Evolutionary conservation across 37 sponge, comb jelly and placozoan genomes (phyloP), one percentile per base, ranked within the genome.

Genomic region (Hexactinellida sp.): DNA sequence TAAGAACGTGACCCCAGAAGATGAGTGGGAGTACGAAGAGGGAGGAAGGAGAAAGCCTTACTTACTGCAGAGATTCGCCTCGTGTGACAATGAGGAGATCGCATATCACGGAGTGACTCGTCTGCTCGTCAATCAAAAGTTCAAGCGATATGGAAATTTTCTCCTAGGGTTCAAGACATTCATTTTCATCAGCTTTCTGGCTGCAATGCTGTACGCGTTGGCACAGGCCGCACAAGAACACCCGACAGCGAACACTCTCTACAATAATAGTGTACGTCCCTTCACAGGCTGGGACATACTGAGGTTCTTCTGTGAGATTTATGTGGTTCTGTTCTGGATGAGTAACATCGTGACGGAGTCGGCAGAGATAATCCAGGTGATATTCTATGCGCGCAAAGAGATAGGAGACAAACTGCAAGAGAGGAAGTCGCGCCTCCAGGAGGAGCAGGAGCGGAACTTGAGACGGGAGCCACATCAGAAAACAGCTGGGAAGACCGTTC

Each of bases 11-110:
- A 63, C 76, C 25, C 76, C 76, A 7, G 76, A 63, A 32, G 76
- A 63, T 28, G 76, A 63, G 5, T 63, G 76, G 76, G 76, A 63
- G 34, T 63, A 63, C 13, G 76, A 63, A 63, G 76, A 63, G 3
- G 76, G 30, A 23, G 76, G 76, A n/a, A 63, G 76, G 76, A 63
- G 76, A n/a, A 63, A 28, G 30, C 76, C 76, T 63, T 63, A 63
- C 13, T 63, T 63, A 28, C 76, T 63, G 3, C 76, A 63, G 30
- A 10, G 76, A 10, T 63, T 63, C 30, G 76, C 76, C 13, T 63
- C 76, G 13, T 25, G 76, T 63, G 76, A 63, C 76, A 63, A 63
- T 63, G 76, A 63, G 13, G 76, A 63, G 28, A 63, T 63, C 34
- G 76, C 76, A 32, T 63, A 25, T n/a, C 76, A 63, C 30, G 76